Percentiles rank a stretch among this genome's conserved stretches.
These are phyloP conservation scores for Poeciliopsis turrubarensis DNA, from an alignment of 2,113 vertebrate genomes.

Conservation along the genomic window DNA sequence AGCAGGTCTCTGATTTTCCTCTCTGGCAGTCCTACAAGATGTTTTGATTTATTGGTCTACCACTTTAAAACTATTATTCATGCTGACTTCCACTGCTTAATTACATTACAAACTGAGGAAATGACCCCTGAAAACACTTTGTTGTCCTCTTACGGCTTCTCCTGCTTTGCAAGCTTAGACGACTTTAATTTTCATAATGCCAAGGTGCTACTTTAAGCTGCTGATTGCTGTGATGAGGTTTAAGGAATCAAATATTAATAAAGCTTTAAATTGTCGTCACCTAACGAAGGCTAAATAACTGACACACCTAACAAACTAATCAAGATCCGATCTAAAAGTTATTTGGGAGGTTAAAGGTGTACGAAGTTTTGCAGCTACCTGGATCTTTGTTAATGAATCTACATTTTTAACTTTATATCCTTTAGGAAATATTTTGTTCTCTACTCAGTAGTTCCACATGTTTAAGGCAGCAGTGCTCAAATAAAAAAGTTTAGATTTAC, in stretches of 20 bases:
- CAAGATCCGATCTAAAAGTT: not conserved
- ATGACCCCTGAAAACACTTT: not conserved
- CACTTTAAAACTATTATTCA: not conserved
- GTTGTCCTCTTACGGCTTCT: not conserved
- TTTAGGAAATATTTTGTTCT: not conserved
- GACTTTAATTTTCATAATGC: not conserved
- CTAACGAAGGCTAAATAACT: not conserved
- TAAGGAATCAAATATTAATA: not conserved
- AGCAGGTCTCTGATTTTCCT: not conserved
- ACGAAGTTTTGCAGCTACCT: not conserved
- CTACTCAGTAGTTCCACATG: not conserved
- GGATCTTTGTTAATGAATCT: not conserved
- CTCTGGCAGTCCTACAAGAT: not conserved
- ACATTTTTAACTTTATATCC: not conserved
- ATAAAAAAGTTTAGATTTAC: not conserved
- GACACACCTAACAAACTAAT: not conserved
- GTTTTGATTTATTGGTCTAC: constrained; percentile 1
- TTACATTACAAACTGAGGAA: not conserved
- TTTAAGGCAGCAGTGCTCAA: not conserved
- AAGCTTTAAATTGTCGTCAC: not conserved
- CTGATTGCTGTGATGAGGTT: constrained; percentile 3
- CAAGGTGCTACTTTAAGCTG: not conserved
- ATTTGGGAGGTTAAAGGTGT: not conserved
- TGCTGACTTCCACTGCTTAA: not conserved
- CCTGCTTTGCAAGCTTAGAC: not conserved